A percentile compares a stretch with the other conserved stretches of the same genome.
Evolutionary conservation across 1,140 invertebrate species (phyloP).

Genomic region (Leptopilina boulardi): DNA sequence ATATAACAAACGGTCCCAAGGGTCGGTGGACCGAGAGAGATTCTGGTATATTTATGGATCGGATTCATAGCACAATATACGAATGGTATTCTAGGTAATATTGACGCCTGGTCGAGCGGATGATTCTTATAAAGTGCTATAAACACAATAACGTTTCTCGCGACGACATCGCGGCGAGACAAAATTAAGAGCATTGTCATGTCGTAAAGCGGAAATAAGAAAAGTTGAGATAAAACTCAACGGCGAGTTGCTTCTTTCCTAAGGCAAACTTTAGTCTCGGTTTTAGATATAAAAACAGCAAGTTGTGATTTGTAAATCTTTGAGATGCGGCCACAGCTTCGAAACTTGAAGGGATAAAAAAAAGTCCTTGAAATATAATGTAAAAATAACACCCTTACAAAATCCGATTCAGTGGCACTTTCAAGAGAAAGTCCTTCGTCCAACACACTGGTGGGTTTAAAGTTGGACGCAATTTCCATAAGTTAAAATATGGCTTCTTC

Average conservation of each 20-base stretch:
- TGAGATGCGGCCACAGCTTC: slow-evolving; percentile 46
- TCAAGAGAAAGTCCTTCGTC: slow-evolving; percentile 41
- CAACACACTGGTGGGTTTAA: slow-evolving; percentile 47
- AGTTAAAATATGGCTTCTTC: slow-evolving; percentile 70
- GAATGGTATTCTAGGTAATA: slow-evolving; percentile 49
- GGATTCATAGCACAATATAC: slow-evolving; percentile 16
- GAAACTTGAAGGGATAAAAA: not conserved
- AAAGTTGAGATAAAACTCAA: slow-evolving; percentile 58
- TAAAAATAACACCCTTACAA: not conserved
- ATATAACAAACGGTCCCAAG: not conserved
- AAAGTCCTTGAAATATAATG: not conserved
- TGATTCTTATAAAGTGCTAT: slow-evolving; percentile 52
- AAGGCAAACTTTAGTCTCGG: slow-evolving; percentile 45
- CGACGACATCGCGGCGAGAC: slow-evolving; percentile 47
- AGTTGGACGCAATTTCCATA: slow-evolving; percentile 70
- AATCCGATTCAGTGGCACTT: not conserved
- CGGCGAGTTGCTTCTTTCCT: slow-evolving; percentile 44
- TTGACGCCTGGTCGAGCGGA: slow-evolving; percentile 58
- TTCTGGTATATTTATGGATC: slow-evolving; percentile 28
- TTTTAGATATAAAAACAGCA: slow-evolving; percentile 41
- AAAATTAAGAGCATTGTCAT: slow-evolving; percentile 75
- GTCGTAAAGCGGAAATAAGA: slow-evolving; percentile 68
- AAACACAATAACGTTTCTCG: slow-evolving; percentile 45
- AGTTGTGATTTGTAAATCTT: slow-evolving; percentile 50
- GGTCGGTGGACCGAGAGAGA: slow-evolving; percentile 18